Conservation (phyloP, 2,113 vertebrate genomes). For the Sebastes fasciatus region DNA sequence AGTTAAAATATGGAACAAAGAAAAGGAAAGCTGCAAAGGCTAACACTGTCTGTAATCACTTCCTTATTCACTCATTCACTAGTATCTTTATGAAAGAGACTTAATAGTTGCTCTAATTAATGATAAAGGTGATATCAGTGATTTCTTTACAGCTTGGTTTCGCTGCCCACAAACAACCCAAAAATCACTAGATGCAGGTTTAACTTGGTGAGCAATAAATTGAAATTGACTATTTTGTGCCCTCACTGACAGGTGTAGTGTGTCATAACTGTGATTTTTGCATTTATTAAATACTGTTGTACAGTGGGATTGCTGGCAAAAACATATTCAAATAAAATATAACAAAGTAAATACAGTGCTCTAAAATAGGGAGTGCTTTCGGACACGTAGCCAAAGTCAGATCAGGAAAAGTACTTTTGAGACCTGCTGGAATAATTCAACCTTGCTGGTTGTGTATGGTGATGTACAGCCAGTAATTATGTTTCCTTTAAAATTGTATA, state of each 20-base stretch:
- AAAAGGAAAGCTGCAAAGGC: not conserved
- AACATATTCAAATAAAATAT: not conserved
- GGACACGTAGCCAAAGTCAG: not conserved
- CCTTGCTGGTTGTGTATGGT: not conserved
- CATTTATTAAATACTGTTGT: not conserved
- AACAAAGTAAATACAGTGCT: not conserved
- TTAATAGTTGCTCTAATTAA: not conserved
- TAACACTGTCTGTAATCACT: too few species aligned
- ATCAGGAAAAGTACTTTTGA: not conserved
- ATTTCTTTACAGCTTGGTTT: not conserved
- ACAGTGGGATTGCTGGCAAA: not conserved
- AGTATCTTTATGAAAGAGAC: not conserved
- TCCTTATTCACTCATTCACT: not conserved
- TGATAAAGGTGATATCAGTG: not conserved
- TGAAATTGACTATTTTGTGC: not conserved
- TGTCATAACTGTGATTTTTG: not conserved
- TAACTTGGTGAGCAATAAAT: not conserved
- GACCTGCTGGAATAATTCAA: not conserved
- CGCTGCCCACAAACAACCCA: not conserved
- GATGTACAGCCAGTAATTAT: not conserved
- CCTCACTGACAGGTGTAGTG: not conserved
- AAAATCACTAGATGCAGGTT: not conserved
- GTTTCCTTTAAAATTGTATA: not conserved
- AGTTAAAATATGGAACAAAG: conserved; percentile 4
- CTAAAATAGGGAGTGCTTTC: not conserved